Conservation (phyloP, 2,797 vertebrate species). For the Botia kubotai region DNA sequence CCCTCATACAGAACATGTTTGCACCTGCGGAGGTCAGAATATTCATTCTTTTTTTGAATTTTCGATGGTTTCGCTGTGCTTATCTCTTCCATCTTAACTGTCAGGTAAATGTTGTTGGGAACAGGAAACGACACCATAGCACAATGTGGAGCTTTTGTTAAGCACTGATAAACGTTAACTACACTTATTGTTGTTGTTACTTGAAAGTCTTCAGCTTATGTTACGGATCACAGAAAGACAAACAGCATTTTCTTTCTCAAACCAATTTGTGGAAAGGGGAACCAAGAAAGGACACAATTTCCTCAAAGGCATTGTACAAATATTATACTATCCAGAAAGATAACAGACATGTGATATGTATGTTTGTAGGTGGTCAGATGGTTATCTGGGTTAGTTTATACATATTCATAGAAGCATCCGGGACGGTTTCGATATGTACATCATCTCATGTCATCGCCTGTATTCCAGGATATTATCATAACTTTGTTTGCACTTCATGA, state of each 20-base stretch:
- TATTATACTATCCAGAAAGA: too few species aligned
- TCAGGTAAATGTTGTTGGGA: background rate
- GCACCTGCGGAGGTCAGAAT: background rate
- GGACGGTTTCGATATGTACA: background rate
- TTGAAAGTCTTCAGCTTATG: too few species aligned
- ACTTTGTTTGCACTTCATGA: background rate
- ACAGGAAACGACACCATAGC: too few species aligned
- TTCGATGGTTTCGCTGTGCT: background rate
- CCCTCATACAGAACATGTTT: background rate
- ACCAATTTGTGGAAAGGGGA: background rate
- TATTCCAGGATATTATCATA: background rate
- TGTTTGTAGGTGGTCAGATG: too few species aligned
- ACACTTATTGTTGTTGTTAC: background rate
- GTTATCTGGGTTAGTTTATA: too few species aligned
- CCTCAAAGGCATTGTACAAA: too few species aligned
- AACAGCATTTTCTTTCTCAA: background rate
- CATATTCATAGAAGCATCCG: background rate
- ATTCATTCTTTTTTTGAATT: background rate
- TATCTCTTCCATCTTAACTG: background rate
- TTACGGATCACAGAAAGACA: background rate
- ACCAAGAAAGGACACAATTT: background rate
- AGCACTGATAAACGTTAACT: background rate
- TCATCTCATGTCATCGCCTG: background rate
- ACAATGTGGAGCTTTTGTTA: background rate
- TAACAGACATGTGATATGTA: too few species aligned